A percentile compares a stretch with the other conserved stretches of the same genome.
Evolutionary conservation across 2,888 invertebrate species (phyloP).

Genomic region (Argyresthia albistria): DNA sequence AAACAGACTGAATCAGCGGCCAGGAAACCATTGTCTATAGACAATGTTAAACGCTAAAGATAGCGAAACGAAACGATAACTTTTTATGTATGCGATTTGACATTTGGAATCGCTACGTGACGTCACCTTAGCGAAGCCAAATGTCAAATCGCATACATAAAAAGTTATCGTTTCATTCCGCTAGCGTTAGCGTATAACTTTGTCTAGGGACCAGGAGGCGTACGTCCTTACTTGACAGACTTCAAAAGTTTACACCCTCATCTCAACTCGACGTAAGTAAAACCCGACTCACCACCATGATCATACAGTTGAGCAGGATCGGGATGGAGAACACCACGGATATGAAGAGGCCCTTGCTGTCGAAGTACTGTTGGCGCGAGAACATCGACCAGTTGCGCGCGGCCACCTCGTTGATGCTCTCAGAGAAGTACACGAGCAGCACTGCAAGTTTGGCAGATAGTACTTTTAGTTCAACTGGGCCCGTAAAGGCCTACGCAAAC

Average conservation of each 20-base stretch:
- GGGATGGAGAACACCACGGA: slow-evolving; percentile 95
- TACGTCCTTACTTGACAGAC: neutral
- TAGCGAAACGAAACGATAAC: too few species aligned
- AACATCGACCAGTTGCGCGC: slow-evolving; percentile 90
- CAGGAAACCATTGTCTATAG: too few species aligned
- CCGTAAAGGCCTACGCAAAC: too few species aligned
- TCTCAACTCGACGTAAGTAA: neutral
- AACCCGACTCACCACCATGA: slow-evolving; percentile 86
- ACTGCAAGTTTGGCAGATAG: slow-evolving; percentile 74
- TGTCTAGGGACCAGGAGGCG: neutral
- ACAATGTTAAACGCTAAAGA: too few species aligned
- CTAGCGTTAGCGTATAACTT: too few species aligned
- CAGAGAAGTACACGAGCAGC: slow-evolving; percentile 89
- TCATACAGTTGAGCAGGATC: slow-evolving; percentile 91
- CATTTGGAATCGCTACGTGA: too few species aligned
- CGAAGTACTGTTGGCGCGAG: slow-evolving; percentile 94
- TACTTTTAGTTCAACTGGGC: neutral
- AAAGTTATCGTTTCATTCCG: too few species aligned
- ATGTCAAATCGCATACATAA: too few species aligned
- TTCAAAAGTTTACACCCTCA: neutral
- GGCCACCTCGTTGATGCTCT: slow-evolving; percentile 91
- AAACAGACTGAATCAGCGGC: neutral
- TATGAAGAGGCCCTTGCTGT: slow-evolving; percentile 93
- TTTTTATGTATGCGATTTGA: too few species aligned
- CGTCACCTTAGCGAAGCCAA: too few species aligned